Base-by-base conservation (phyloP, 2,888 invertebrate species). In the Eristalis tenax region DNA sequence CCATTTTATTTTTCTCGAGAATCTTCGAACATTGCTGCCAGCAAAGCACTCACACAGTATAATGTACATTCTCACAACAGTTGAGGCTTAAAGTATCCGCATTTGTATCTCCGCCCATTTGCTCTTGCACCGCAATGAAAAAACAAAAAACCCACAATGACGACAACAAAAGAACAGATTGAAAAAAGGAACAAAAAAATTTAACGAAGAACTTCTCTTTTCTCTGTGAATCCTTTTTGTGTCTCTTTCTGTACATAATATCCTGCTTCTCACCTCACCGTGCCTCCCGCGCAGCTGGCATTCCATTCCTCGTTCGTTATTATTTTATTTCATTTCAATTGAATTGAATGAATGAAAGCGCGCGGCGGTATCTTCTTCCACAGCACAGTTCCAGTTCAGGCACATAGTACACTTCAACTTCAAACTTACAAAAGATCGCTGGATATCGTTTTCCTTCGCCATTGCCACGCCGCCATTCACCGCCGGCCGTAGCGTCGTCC, bases 311-410 rank as follows among this genome's bases (percentile, higher is more conserved):
- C 32, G 32, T 85, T 81, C 73, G 87, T 87, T 87, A 87, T 87
- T 71, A 83, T 87, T 83, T 87, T 79, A 87, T 87, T 87, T 87
- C 79, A 80, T 83, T 83, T 79, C 75, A 87, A 87, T 83, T 83
- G 79, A 83, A 83, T 83, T 73, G 83, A 63, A 83, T 77, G 83
- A 56, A 83, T 77, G 28, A 80, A 79, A 80, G 87, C 79, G 57
- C 79, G 80, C 56, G 57, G 68, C 71, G 79, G 76, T 80, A 83
- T 87, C 79, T 83, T 87, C 83, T 76, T 87, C 79, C 83, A 80
- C 73, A 68, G 70, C 77, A 50, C n/a, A 43, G 43, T 43, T 43
- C 43, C 43, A 15, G 43, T 43, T 18, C 43, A 2, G 43, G 43
- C 43, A 43, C 43, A 43, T 43, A n/a, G 43, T 43, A 57, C 83